These are phyloP conservation scores for Myotis brandtii DNA, from an alignment of 2,113 vertebrate genomes.

Conservation along the genomic window DNA sequence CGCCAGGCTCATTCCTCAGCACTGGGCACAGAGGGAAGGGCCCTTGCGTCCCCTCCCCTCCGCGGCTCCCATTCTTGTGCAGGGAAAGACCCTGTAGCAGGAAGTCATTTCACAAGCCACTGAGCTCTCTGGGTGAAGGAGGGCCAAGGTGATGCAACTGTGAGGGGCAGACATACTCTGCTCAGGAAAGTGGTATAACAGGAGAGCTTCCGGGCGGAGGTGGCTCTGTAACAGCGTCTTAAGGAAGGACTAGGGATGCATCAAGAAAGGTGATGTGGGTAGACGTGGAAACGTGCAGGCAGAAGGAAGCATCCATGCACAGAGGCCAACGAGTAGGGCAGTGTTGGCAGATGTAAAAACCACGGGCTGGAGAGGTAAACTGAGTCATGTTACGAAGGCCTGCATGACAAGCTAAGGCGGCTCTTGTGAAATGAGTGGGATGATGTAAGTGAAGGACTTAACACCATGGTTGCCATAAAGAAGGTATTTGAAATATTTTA, in stretches of 20 bases:
- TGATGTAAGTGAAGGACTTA: neutral
- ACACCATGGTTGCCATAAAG: neutral
- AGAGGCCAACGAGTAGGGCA: neutral
- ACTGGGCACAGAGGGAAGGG: neutral
- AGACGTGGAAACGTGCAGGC: fast-evolving
- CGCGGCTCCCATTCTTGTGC: fast-evolving
- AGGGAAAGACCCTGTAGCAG: neutral
- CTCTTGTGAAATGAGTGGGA: neutral
- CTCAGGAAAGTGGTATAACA: neutral
- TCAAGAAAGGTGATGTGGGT: neutral
- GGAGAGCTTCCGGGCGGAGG: neutral
- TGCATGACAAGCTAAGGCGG: neutral
- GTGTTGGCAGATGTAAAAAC: neutral
- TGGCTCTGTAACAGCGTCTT: neutral
- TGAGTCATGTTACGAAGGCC: fast-evolving
- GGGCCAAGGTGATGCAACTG: neutral
- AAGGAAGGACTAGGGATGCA: neutral
- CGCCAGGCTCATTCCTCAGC: neutral
- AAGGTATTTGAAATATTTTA: neutral
- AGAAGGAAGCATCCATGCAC: neutral
- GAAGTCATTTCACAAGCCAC: neutral
- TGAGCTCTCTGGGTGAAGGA: neutral
- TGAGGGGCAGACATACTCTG: neutral
- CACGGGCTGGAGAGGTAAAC: neutral
- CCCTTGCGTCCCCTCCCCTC: no score